These are phyloP conservation scores for Clivina fossor DNA, from an alignment of 2,888 invertebrate genomes.

Conservation along the genomic window DNA sequence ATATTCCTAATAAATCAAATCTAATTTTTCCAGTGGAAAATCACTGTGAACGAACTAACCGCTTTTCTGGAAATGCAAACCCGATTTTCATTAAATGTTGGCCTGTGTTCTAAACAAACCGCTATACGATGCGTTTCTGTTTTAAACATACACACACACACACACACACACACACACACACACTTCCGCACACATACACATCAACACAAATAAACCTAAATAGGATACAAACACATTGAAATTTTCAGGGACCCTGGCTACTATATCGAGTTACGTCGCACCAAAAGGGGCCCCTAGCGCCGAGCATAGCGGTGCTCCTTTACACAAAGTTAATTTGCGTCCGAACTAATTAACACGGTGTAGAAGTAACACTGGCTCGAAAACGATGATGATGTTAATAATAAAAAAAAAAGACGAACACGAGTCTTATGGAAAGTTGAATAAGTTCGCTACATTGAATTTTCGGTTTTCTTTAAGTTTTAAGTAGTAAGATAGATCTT, in stretches of 20 bases:
- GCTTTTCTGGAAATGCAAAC: conserved; percentile 41
- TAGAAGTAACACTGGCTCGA: too few relatives aligned
- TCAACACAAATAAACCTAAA: neutral
- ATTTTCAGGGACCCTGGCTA: too few relatives aligned
- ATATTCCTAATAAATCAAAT: too few relatives aligned
- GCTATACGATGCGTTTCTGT: conserved; percentile 39
- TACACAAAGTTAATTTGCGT: conserved; percentile 19
- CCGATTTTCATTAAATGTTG: conserved; percentile 50
- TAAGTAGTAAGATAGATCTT: too few relatives aligned
- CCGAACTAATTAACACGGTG: conserved; percentile 15
- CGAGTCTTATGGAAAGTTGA: too few relatives aligned
- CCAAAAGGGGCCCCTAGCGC: too few relatives aligned
- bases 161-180: neutral
- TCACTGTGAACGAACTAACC: too few relatives aligned
- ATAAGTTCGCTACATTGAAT: too few relatives aligned
- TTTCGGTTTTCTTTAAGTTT: too few relatives aligned
- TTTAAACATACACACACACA: neutral
- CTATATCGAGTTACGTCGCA: too few relatives aligned
- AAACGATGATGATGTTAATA: too few relatives aligned
- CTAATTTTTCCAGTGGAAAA: neutral
- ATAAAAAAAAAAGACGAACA: too few relatives aligned
- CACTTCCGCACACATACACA: neutral
- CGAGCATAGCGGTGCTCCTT: neutral
- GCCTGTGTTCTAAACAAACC: conserved; percentile 41
- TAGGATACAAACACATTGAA: neutral